Conservation (phyloP, 2,797 vertebrate species). For the Myotis findleyi region DNA sequence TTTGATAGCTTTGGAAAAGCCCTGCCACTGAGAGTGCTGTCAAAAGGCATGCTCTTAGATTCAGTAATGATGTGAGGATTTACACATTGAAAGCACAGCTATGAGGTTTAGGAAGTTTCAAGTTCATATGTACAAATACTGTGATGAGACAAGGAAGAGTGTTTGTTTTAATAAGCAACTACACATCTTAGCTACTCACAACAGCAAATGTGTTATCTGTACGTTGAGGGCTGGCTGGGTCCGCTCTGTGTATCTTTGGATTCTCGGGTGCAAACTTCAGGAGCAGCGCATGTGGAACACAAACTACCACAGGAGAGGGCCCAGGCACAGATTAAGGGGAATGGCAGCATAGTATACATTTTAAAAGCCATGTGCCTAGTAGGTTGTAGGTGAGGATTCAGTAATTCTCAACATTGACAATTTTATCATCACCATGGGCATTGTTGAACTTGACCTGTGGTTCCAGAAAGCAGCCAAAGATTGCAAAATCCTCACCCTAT, state of each 20-base stretch:
- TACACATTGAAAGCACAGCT: not conserved
- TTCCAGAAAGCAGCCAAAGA: not conserved
- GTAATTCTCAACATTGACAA: not conserved
- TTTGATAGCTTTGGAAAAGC: not conserved
- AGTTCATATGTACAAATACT: not conserved
- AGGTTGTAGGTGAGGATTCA: not conserved
- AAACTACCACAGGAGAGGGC: not conserved
- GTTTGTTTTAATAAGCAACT: not conserved
- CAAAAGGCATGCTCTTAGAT: not conserved
- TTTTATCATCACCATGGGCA: not conserved
- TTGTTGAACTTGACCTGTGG: not conserved
- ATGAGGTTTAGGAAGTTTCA: not conserved
- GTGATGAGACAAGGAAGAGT: not conserved
- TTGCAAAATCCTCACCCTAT: not conserved
- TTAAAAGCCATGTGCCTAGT: not conserved
- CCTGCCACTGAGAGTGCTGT: not conserved
- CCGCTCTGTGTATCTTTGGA: not conserved
- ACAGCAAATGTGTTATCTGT: not conserved
- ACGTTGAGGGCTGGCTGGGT: not conserved
- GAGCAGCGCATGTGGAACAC: not conserved
- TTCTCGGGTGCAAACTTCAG: not conserved
- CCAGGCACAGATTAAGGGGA: not conserved
- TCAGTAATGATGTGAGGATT: not conserved
- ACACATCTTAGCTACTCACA: not conserved
- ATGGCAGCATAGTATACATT: accelerated